Percentiles rank a stretch among this genome's conserved stretches.
Conservation (phyloP, 2,888 invertebrate genomes). For the Cosmia pyralina region DNA sequence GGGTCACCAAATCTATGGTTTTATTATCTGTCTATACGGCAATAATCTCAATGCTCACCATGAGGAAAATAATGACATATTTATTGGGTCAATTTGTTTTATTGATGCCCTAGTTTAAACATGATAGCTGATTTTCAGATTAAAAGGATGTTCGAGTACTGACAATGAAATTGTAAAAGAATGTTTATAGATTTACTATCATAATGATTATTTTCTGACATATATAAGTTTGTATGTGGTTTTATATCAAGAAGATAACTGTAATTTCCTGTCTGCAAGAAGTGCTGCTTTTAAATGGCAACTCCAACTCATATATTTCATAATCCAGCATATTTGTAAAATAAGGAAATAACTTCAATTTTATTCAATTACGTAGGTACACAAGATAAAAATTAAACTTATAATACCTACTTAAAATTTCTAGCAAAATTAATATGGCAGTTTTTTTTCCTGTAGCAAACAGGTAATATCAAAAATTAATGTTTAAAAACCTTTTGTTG, state of each 20-base stretch:
- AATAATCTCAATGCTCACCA: not conserved
- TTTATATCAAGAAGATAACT: not conserved
- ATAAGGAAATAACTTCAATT: not conserved
- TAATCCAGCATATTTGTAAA: not conserved
- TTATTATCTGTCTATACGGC: constrained; percentile 7
- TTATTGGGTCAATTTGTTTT: constrained; percentile 8
- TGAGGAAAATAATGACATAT: constrained; percentile 2
- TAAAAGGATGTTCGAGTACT: no score
- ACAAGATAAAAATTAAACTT: not conserved
- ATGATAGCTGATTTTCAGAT: not conserved
- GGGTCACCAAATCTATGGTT: constrained; percentile 34
- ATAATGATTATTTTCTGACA: not conserved
- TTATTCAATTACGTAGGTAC: not conserved
- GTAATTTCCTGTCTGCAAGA: not conserved
- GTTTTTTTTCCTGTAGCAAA: not conserved
- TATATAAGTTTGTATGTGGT: not conserved
- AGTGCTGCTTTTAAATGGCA: not conserved
- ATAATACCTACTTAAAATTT: no score
- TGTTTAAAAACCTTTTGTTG: not conserved
- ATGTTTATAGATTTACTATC: not conserved
- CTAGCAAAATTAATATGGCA: not conserved
- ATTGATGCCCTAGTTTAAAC: constrained; percentile 1
- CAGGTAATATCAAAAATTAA: not conserved
- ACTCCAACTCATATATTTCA: no score
- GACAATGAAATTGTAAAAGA: not conserved